Evolutionary conservation across 2,797 vertebrate species (phyloP), one percentile per base, ranked within the genome.

Genomic region (Sebastes hubbsi): DNA sequence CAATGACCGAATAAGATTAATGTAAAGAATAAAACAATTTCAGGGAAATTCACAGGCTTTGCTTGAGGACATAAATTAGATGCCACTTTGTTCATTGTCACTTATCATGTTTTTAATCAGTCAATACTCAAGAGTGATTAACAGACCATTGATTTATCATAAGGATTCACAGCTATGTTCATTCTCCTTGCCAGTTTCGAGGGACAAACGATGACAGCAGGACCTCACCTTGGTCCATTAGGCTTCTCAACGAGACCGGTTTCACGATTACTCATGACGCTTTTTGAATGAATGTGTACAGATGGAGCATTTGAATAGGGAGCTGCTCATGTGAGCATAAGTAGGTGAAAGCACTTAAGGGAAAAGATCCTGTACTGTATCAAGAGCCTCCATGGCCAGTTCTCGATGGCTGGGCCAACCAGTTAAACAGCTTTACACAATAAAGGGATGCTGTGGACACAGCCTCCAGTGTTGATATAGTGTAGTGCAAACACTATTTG

Each of bases 341-440:
- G 64, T 42, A 72, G 74, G 63, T 77, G 42, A 84, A 84, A 82
- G 14, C 38, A 55, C 36, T 66, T 18, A 34, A 27, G 24, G 68
- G 20, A 80, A 80, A 66, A 60, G 6, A 79, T 36, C 71, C 56
- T 55, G 18, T 52, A 64, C 25, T 72, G 65, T 59, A 80, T 29
- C 13, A 72, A 46, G 0, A 38, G 22, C 36, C 36, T 73, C 58
- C 18, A n/a, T 52, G 69, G 75, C 49, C 8, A n/a, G 60, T 34
- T 82, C 65, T 63, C 61, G 14, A 14, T 6, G 78, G 61, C 76
- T 38, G 49, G 81, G 61, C 49, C 55, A 69, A 88, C 89, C 83
- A 75, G 85, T 89, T 77, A 5, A 60, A 80, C 87, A 52, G 76
- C 78, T 81, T 65, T 46, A 70, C 16, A 72, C 9, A 18, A 24